phyloP scores from a whole-genome alignment of 2,113 vertebrate genomes.

The Hyperopisus bebe region DNA sequence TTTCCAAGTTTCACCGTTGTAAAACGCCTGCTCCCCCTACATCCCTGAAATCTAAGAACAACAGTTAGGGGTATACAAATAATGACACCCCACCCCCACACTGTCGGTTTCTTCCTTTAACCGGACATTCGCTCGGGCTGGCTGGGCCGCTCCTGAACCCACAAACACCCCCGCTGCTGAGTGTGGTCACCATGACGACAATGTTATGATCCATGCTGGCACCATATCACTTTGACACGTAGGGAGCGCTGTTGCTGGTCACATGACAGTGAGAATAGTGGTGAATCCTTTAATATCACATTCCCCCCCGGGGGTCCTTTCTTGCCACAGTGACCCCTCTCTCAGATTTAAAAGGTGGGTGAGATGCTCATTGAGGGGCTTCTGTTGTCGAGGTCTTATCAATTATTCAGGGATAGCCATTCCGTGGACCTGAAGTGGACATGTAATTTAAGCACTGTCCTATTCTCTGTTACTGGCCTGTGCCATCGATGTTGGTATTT shows the following conservation, averaged over 20 bases:
- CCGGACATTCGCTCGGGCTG: not conserved
- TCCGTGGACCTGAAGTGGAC: not conserved
- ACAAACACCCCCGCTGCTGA: not conserved
- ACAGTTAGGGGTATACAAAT: not conserved
- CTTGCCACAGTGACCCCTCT: not conserved
- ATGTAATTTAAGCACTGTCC: not conserved
- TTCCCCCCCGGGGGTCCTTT: not conserved
- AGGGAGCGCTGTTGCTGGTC: not conserved
- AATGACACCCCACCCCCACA: not conserved
- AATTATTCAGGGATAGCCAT: not conserved
- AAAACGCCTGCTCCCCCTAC: not conserved
- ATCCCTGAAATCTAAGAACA: not conserved
- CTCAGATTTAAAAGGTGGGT: not conserved
- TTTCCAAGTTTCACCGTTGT: not conserved
- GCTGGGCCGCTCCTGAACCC: not conserved
- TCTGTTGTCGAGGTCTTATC: not conserved
- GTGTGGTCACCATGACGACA: slow-evolving; percentile 34
- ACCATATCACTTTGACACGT: slow-evolving; percentile 24
- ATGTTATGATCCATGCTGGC: slow-evolving; percentile 11
- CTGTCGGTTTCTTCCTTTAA: not conserved
- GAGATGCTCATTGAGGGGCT: not conserved
- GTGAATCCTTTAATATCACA: not conserved
- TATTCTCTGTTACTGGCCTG: not conserved
- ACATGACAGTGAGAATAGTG: not conserved
- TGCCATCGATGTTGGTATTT: not conserved